phyloP scores from a whole-genome alignment of 2,888 invertebrate species.

The Trissoscelio sp. region DNA sequence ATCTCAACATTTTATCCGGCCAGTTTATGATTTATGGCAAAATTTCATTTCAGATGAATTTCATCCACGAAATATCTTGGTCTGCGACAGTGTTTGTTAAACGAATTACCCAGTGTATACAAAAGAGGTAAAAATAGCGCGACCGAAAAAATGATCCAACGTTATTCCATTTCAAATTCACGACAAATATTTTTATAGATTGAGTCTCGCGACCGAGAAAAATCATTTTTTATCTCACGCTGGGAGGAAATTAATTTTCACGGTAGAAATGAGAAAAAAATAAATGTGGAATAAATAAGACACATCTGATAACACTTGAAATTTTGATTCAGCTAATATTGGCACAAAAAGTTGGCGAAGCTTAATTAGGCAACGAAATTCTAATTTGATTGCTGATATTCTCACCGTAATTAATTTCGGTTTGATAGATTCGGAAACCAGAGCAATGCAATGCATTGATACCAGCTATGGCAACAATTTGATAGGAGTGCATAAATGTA shows the following conservation, averaged over 20 bases:
- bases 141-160: slow-evolving; percentile 24
- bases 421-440: slow-evolving; percentile 2
- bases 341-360: no score
- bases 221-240: slow-evolving; percentile 7
- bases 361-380: no score
- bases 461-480: slow-evolving; percentile 2
- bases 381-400: slow-evolving; percentile 6
- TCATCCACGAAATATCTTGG: slow-evolving; percentile 26
- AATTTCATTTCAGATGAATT: slow-evolving; percentile 38
- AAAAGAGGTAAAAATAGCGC: slow-evolving; percentile 23
- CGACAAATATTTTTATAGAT: slow-evolving; percentile 17
- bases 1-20: slow-evolving; percentile 8
- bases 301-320: no score
- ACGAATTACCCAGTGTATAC: slow-evolving; percentile 30
- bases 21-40: slow-evolving; percentile 26
- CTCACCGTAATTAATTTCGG: slow-evolving; percentile 5
- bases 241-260: slow-evolving; percentile 20
- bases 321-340: no score
- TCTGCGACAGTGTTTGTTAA: slow-evolving; percentile 34
- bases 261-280: not conserved
- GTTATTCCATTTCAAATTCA: slow-evolving; percentile 31
- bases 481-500: not conserved
- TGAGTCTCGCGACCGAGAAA: slow-evolving; percentile 6
- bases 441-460: slow-evolving; percentile 5
- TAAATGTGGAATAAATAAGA: no score